Conservation (phyloP, 2,113 vertebrate species). For the Psephotus haematonotus region DNA sequence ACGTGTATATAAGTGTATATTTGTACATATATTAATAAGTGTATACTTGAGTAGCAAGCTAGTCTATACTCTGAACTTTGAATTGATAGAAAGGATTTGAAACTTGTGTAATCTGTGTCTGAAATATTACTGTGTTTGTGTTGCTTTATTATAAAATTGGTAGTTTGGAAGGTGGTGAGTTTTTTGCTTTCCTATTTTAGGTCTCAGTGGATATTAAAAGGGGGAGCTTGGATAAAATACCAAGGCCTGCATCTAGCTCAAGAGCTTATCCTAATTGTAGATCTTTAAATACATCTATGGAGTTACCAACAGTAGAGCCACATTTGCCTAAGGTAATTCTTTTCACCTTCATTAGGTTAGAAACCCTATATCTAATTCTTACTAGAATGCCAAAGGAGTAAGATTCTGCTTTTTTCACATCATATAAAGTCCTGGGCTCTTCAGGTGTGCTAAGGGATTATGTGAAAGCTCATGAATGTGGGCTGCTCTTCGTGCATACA, state of each 20-base stretch:
- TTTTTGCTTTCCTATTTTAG: neutral
- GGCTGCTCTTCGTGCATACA: neutral
- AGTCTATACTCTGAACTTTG: neutral
- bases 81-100: neutral
- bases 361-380: neutral
- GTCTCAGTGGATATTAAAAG: constrained; percentile 80
- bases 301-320: constrained; percentile 76
- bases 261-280: constrained; percentile 58
- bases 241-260: constrained; percentile 75
- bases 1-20: neutral
- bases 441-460: neutral
- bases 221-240: constrained; percentile 81
- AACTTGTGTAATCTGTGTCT: neutral
- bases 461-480: neutral
- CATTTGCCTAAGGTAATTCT: constrained; percentile 74
- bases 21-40: neutral
- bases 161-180: neutral
- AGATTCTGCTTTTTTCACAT: neutral
- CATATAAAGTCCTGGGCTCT: neutral
- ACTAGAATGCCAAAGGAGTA: neutral
- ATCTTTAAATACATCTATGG: constrained; percentile 72
- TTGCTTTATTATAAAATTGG: neutral
- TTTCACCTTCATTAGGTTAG: neutral
- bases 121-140: neutral
- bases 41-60: neutral